phyloP scores from a whole-genome alignment of 2,113 vertebrate genomes.

The Heterocephalus glaber region DNA sequence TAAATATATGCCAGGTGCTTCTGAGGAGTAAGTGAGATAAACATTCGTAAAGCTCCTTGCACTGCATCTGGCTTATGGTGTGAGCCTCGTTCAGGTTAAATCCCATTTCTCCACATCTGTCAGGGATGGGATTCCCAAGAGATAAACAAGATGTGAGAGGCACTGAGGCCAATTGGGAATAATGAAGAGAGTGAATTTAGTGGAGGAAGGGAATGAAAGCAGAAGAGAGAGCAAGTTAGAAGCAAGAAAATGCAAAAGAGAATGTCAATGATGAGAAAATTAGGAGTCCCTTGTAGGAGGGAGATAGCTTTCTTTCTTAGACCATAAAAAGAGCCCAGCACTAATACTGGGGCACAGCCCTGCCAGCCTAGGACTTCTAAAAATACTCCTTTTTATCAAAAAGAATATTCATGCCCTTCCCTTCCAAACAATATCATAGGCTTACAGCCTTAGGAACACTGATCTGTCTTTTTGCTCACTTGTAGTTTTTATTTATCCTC shows the following conservation, averaged over 20 bases:
- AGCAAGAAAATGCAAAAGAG: neutral
- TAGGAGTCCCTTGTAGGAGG: neutral
- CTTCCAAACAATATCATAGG: conserved; percentile 46
- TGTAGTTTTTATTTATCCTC: conserved; percentile 63
- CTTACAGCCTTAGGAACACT: conserved; percentile 40
- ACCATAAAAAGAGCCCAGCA: neutral
- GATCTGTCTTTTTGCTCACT: conserved; percentile 50
- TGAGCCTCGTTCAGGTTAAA: neutral
- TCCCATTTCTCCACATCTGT: neutral
- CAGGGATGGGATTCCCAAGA: conserved; percentile 3
- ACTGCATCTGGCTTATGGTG: neutral
- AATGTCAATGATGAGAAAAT: neutral
- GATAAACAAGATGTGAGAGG: conserved; percentile 5
- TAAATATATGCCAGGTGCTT: neutral
- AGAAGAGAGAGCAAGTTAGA: neutral
- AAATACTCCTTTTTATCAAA: neutral
- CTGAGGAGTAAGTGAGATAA: neutral
- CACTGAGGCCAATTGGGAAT: neutral
- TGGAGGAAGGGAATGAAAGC: neutral
- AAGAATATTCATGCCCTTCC: conserved; percentile 38
- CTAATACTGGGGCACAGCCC: neutral
- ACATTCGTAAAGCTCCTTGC: neutral
- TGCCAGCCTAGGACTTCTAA: neutral
- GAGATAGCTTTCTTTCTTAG: neutral
- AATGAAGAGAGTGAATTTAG: neutral